Base-by-base conservation (phyloP, 2,113 vertebrate genomes). In the Pterocles orientalis region DNA sequence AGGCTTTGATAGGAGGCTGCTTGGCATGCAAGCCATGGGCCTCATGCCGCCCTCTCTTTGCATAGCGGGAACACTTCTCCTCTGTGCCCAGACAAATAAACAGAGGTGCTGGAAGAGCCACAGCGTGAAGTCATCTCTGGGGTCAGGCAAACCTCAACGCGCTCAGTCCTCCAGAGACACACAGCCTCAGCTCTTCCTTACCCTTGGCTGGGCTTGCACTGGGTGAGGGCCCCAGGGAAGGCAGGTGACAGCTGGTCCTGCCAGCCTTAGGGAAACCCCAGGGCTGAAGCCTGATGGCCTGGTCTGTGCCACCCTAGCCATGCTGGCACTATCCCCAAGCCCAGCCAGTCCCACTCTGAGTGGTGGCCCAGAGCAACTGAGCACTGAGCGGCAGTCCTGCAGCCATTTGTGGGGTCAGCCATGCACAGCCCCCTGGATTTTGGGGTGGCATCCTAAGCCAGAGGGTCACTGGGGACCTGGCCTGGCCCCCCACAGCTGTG, bases 11-110 rank as follows among this genome's bases (percentile, higher is more conserved):
- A 1, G 0, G 66, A 11, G 19, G 62, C 90, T 95, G 71, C 58
- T 91, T 95, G 88, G 87, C 93, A 86, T 77, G 92, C 93, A 60
- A 56, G 61, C 47, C 48, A 24, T 7, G 8, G 50, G 82, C 51
- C 61, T 56, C 2, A 0, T 12, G 31, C 86, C 18, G 10, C 93
- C 72, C 2, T 39, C 81, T 73, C 86, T 80, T 50, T 77, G 83
- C 69, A 53, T 29, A 76, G 73, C 12, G 2, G 70, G 43, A 94
- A 57, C 36, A 36, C 54, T 80, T 81, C 1, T 2, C 61, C 34
- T 90, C 56, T 19, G 9, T 70, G 47, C 53, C 51, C 0, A 0
- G 69, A 50, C 28, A 71, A 97, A 96, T 96, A 96, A 96, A 96
- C 1, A 1, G 61, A 82, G 41, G 9, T 41, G 18, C 29, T 81